phyloP scores from a whole-genome alignment of 2,797 vertebrate species.

The Hypotaenidia philippensis region DNA sequence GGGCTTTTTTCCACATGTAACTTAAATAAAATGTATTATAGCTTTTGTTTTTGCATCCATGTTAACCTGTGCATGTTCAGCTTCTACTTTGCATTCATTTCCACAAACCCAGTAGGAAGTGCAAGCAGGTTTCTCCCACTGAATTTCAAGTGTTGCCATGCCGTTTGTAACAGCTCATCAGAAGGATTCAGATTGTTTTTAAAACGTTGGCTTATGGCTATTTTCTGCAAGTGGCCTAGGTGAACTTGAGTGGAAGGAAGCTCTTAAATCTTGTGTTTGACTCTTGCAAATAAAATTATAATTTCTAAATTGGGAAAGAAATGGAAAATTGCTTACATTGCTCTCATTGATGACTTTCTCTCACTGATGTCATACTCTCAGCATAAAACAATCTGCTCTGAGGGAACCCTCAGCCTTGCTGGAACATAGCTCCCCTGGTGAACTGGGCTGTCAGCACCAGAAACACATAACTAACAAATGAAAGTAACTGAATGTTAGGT shows the following conservation, averaged over 20 bases:
- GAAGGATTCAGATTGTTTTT: background rate
- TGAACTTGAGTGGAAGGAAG: background rate
- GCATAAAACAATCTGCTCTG: background rate
- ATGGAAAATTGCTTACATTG: background rate
- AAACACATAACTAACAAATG: background rate
- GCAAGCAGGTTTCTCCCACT: background rate
- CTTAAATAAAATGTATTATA: background rate
- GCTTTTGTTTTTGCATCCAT: background rate
- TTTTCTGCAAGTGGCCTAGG: background rate
- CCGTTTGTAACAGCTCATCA: background rate
- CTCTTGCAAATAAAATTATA: constrained; percentile 7
- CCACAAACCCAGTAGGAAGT: background rate
- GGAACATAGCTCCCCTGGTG: background rate
- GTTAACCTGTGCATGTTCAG: background rate
- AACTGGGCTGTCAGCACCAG: background rate
- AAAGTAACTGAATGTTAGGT: background rate
- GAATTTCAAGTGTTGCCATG: background rate
- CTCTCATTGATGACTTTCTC: background rate
- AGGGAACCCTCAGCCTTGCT: background rate
- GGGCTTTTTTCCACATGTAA: background rate
- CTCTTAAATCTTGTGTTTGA: background rate
- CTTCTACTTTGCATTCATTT: constrained; percentile 13
- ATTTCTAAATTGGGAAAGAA: background rate
- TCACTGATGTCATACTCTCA: background rate
- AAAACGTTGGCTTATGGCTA: background rate